Evolutionary conservation across 1,140 invertebrate species (phyloP).

Genomic region (Tigriopus japonicus): DNA sequence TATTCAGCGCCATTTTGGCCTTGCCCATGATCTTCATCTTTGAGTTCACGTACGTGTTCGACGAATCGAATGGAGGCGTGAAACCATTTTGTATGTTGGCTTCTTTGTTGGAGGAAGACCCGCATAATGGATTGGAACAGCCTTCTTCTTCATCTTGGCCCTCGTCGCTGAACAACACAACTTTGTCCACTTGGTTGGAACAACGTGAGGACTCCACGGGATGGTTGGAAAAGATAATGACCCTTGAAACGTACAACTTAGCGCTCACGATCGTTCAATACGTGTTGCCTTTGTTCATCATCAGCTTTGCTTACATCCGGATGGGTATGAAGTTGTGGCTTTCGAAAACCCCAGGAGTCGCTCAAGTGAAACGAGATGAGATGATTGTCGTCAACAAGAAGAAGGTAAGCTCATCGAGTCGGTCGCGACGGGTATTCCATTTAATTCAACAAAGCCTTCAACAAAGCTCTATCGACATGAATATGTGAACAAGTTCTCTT

Average conservation of each 20-base stretch:
- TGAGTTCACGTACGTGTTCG: not conserved
- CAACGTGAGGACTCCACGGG: too few species aligned
- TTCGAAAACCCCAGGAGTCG: constrained; percentile 21
- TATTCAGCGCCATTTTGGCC: constrained; percentile 36
- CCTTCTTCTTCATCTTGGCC: too few species aligned
- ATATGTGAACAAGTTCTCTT: too few species aligned
- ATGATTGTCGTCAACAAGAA: constrained; percentile 22
- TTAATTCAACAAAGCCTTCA: too few species aligned
- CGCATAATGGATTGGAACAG: too few species aligned
- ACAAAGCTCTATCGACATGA: too few species aligned
- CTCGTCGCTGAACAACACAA: not conserved
- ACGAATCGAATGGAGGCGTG: not conserved
- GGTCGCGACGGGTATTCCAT: too few species aligned
- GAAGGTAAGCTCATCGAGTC: constrained; percentile 8
- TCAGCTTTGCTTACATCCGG: constrained; percentile 26
- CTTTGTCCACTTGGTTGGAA: not conserved
- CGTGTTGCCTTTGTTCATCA: constrained; percentile 31
- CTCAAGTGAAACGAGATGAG: constrained; percentile 21
- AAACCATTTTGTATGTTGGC: constrained; percentile 9
- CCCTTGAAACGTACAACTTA: not conserved
- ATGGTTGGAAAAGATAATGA: too few species aligned
- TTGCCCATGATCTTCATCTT: constrained; percentile 28
- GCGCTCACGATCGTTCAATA: constrained; percentile 25
- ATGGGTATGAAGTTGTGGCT: constrained; percentile 27
- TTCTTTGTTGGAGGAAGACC: too few species aligned